Percentiles rank a stretch among this genome's conserved stretches.
phyloP scores from a whole-genome alignment of 2,888 invertebrate species.

The Acleris holmiana region DNA sequence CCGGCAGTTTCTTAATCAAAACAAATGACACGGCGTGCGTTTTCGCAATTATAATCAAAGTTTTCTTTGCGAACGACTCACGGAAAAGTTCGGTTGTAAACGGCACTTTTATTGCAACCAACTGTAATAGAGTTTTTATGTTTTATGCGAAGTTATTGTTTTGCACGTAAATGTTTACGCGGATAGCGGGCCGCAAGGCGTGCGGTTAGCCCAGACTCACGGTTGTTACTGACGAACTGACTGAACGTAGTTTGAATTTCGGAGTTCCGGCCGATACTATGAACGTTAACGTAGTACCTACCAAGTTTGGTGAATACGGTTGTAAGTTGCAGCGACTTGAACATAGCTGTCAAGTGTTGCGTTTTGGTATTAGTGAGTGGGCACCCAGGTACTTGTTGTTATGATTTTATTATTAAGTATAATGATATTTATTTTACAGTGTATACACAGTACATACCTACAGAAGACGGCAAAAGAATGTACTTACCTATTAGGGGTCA shows the following conservation, averaged over 20 bases:
- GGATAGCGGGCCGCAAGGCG: constrained; percentile 61
- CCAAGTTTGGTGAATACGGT: neutral
- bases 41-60: constrained; percentile 47
- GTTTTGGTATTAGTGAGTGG: too few relatives aligned
- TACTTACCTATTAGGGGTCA: too few relatives aligned
- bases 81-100: neutral
- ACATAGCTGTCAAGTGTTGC: too few relatives aligned
- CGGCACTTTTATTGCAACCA: constrained; percentile 1
- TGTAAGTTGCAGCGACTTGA: too few relatives aligned
- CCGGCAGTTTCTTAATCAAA: constrained; percentile 67
- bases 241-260: constrained; percentile 41
- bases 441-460: too few relatives aligned
- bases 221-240: constrained; percentile 63
- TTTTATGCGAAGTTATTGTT: constrained; percentile 59
- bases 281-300: constrained; percentile 25
- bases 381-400: too few relatives aligned
- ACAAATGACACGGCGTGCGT: constrained; percentile 64
- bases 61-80: constrained; percentile 30
- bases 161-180: constrained; percentile 75
- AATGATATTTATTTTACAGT: too few relatives aligned
- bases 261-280: constrained; percentile 20
- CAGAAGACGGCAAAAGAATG: too few relatives aligned
- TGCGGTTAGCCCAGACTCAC: constrained; percentile 67
- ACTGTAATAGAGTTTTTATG: constrained; percentile 1
- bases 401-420: too few relatives aligned